Base-by-base conservation (phyloP, 2,113 vertebrate species). In the Rhadina sibilatrix region DNA sequence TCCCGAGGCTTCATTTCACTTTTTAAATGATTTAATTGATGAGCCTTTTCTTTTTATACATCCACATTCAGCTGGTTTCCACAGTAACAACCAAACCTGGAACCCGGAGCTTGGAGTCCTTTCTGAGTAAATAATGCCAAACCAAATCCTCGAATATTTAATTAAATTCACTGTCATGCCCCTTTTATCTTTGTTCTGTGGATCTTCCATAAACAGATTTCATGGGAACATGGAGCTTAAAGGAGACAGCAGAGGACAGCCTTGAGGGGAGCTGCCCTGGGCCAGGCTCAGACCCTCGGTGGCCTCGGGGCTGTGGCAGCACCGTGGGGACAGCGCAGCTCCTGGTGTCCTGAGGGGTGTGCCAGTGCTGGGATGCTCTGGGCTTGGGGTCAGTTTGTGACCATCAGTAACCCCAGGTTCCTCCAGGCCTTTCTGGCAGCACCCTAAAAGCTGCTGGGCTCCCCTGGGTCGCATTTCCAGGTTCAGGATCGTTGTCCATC, bases 31-130 rank as follows among this genome's bases (percentile, higher is more conserved):
- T 95, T 96, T 96, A 96, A 95, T 96, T 97, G 96, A 94, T 85
- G 93, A 96, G 72, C 93, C 87, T 79, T 97, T 92, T 93, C 95
- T 91, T 88, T 91, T 94, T 83, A 82, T 88, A 86, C 94, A 74
- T 82, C 56, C 78, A 31, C 11, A 42, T 94, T 89, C 38, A 86
- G 72, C 86, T 71, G 93, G 96, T 97, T 97, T 97, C 97, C 97
- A 97, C 97, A 97, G 97, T 96, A 97, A 97, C 97, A 96, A 90
- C 94, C 95, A 68, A 94, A 96, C 90, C 93, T 69, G 87, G 89
- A 90, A 95, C 72, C 92, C 80, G 0, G 60, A 92, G 94, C 94
- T 90, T 33, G 42, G 72, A 96, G 92, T 52, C 83, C 65, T 85
- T 28, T 57, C 95, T 88, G 94, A 93, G 95, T 93, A 96, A 97